Conservation (phyloP, 2,888 invertebrate genomes). For the Pelosia muscerda region DNA sequence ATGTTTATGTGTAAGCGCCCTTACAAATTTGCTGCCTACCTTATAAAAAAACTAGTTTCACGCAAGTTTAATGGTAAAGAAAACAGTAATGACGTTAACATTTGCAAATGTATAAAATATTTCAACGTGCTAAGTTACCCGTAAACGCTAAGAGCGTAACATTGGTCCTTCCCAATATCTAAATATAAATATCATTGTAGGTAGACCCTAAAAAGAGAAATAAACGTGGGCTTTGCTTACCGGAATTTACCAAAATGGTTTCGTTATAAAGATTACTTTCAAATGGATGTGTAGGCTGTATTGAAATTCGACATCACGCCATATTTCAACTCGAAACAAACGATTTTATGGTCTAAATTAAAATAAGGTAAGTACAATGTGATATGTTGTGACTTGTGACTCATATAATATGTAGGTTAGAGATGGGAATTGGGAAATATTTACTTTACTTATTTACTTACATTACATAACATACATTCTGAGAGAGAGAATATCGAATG, state of each 20-base stretch:
- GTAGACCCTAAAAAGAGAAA: conserved; percentile 34
- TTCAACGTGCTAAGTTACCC: not conserved
- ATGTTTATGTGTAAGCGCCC: too few relatives aligned
- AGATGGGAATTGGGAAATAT: not conserved
- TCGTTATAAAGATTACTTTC: conserved; percentile 34
- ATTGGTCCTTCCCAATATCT: conserved; percentile 20
- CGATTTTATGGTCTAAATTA: conserved; percentile 12
- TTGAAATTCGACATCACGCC: conserved; percentile 21
- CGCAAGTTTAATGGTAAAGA: too few relatives aligned
- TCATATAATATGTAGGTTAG: not conserved
- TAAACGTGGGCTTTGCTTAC: conserved; percentile 41
- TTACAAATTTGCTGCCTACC: too few relatives aligned
- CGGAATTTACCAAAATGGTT: conserved; percentile 47
- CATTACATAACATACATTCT: too few relatives aligned
- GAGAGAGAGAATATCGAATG: too few relatives aligned
- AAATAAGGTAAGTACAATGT: not conserved
- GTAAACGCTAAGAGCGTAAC: conserved; percentile 1
- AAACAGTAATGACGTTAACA: too few relatives aligned
- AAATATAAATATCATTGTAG: conserved; percentile 33
- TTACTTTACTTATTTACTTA: too few relatives aligned
- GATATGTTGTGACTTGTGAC: not conserved
- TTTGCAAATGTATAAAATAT: not conserved
- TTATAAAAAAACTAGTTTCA: too few relatives aligned
- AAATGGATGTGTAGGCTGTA: conserved; percentile 40
- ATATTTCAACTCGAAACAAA: conserved; percentile 32